Conservation (phyloP, 2,797 vertebrate genomes). For the Arctocebus calabarensis region DNA sequence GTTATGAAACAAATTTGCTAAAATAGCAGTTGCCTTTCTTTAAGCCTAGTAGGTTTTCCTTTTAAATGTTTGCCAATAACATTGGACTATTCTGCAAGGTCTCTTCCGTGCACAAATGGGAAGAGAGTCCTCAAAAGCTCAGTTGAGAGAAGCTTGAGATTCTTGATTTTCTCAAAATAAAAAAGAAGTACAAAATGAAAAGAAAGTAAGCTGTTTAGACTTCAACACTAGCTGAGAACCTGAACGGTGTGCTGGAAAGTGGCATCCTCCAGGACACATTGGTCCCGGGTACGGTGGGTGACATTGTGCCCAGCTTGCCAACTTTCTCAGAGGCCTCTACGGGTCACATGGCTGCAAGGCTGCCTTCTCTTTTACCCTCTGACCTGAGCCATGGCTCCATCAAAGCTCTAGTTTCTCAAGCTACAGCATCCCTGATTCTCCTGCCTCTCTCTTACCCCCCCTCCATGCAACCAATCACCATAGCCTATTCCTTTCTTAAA, state of each 20-base stretch:
- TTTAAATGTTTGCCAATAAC: background rate
- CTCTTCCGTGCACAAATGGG: background rate
- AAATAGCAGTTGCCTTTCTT: background rate
- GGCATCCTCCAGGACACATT: background rate
- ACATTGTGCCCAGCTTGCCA: rapidly evolving
- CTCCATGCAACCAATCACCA: background rate
- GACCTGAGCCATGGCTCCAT: background rate
- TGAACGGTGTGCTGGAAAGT: background rate
- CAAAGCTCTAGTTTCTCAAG: background rate
- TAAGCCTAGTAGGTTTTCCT: background rate
- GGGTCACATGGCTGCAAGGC: background rate
- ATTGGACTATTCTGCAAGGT: background rate
- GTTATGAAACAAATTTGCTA: background rate
- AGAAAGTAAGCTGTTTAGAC: background rate
- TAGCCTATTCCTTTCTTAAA: background rate
- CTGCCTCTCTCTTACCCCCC: too few relatives aligned
- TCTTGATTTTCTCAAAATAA: background rate
- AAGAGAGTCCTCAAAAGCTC: background rate
- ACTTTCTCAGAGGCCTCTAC: background rate
- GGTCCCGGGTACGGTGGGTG: rapidly evolving
- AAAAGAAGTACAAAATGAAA: background rate
- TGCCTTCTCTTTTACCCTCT: background rate
- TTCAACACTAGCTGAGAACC: background rate
- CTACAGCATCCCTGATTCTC: background rate
- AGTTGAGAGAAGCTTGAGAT: background rate